These are phyloP conservation scores for Illadopsis cleaveri DNA, from an alignment of 2,113 vertebrate species.

Conservation along the genomic window DNA sequence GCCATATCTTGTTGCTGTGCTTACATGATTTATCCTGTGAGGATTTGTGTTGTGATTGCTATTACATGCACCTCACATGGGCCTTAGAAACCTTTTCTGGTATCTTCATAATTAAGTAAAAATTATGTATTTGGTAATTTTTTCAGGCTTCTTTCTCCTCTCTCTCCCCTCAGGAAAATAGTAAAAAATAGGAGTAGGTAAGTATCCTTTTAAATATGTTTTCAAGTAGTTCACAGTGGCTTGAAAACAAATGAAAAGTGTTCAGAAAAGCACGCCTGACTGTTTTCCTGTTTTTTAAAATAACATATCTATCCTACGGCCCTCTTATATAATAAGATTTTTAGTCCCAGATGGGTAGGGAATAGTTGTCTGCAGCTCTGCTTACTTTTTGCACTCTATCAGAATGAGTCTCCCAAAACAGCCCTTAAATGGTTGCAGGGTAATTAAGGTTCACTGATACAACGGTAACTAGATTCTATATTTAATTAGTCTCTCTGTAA, in stretches of 20 bases:
- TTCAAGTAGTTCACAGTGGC: background rate
- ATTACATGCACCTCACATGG: background rate
- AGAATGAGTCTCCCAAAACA: constrained; percentile 9
- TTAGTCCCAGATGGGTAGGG: background rate
- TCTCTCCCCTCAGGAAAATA: background rate
- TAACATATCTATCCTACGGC: background rate
- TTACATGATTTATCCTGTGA: background rate
- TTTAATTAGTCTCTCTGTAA: constrained; percentile 21
- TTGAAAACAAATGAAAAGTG: background rate
- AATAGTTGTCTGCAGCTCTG: background rate
- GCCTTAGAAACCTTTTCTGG: background rate
- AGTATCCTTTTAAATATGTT: background rate
- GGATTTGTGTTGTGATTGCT: background rate
- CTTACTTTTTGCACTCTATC: background rate
- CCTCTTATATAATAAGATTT: background rate
- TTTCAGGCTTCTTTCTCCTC: background rate
- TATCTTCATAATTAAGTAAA: background rate
- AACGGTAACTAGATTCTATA: background rate
- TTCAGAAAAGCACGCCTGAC: background rate
- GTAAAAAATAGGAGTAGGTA: background rate
- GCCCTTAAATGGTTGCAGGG: background rate
- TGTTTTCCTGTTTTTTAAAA: background rate
- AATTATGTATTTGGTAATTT: background rate
- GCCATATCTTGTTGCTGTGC: background rate
- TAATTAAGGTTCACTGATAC: constrained; percentile 11